Evolutionary conservation across 2,113 vertebrate genomes (phyloP).

Genomic region (Perca flavescens): DNA sequence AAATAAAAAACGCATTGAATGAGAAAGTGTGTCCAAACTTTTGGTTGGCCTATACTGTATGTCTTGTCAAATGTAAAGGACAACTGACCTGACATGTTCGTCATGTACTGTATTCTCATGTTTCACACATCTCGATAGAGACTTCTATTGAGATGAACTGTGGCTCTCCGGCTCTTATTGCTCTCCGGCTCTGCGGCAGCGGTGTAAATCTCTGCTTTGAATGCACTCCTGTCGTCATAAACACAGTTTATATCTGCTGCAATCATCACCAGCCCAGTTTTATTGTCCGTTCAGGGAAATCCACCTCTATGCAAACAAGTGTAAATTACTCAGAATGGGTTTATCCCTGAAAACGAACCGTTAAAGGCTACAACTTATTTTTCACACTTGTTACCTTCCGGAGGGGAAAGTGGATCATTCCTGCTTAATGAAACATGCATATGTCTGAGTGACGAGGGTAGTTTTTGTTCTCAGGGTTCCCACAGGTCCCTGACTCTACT

Average conservation of each 20-base stretch:
- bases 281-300: conserved; percentile 45
- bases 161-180: neutral
- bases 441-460: neutral
- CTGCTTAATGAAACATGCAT: conserved; percentile 25
- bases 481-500: neutral
- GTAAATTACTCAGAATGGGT: conserved; percentile 16
- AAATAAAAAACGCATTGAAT: too few species aligned
- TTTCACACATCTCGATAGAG: neutral
- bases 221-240: conserved; percentile 13
- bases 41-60: too few species aligned
- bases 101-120: too few species aligned
- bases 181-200: conserved; percentile 5
- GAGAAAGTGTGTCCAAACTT: too few species aligned
- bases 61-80: too few species aligned
- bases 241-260: conserved; percentile 33
- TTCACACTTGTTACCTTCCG: conserved; percentile 21
- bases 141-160: neutral
- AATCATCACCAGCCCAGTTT: conserved; percentile 37
- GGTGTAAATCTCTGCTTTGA: conserved; percentile 3
- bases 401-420: conserved; percentile 2
- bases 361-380: conserved; percentile 22
- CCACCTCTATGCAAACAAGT: conserved; percentile 18
- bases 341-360: conserved; percentile 34
- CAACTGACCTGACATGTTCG: too few species aligned
- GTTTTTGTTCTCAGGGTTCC: neutral